Evolutionary conservation across 2,888 invertebrate genomes (phyloP), one percentile per base, ranked within the genome.

Genomic region (Chrysodeixis includens): DNA sequence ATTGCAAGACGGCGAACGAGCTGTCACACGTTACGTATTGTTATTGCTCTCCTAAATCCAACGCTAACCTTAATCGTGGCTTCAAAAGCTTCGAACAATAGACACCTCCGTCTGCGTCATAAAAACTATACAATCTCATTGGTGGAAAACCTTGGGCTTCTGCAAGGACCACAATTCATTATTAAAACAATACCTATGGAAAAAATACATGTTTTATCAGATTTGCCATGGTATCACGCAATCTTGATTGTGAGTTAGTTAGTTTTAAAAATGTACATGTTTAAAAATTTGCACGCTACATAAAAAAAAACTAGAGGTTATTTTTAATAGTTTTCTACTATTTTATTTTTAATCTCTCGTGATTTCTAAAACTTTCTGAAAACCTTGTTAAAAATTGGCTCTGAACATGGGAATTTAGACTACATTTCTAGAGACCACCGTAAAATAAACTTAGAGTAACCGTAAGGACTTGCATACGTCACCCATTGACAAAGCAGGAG

Each of bases 401-500:
- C n/a, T n/a, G n/a, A n/a, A n/a, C n/a, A n/a, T n/a, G n/a, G n/a
- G n/a, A n/a, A n/a, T n/a, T n/a, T n/a, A n/a, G n/a, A n/a, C n/a
- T n/a, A n/a, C n/a, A n/a, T n/a, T n/a, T n/a, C n/a, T n/a, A n/a
- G n/a, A n/a, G n/a, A n/a, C n/a, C n/a, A n/a, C n/a, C n/a, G n/a
- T n/a, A n/a, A n/a, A n/a, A n/a, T n/a, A n/a, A n/a, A n/a, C n/a
- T n/a, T 26, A 26, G 26, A 4, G 26, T 2, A 26, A 4, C 26
- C 6, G 2, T 26, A 26, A 26, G 26, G 26, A 26, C 26, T 4
- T 35, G 40, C 6, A n/a, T 7, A 32, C 62, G 55, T 66, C 70
- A 70, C 76, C 69, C 60, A 73, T 51, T 62, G 54, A 35, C 60
- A 16, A 49, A 59, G 62, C 80, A 81, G 75, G 79, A 75, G 67